These are phyloP conservation scores for Drosophila quadrilineata DNA, from an alignment of 1,140 invertebrate genomes.

Conservation along the genomic window DNA sequence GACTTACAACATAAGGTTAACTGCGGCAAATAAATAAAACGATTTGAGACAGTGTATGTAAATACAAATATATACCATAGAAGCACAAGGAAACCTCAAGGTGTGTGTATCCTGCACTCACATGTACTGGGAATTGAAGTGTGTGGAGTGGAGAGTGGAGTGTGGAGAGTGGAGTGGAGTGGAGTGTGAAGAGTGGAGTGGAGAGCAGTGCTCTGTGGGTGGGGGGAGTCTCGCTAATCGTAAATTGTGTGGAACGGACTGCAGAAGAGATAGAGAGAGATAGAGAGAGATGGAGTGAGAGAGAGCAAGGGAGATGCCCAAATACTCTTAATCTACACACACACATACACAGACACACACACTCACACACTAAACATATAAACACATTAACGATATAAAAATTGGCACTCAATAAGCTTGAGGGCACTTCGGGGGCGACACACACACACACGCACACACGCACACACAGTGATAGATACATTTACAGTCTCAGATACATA, in stretches of 20 bases:
- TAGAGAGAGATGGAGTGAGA: no score
- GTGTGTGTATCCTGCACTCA: no score
- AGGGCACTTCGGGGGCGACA: slow-evolving; percentile 62
- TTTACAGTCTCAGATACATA: not conserved
- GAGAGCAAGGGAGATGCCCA: slow-evolving; percentile 32
- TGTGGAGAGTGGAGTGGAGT: not conserved
- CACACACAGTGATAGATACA: not conserved
- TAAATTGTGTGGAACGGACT: slow-evolving; percentile 26
- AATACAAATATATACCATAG: no score
- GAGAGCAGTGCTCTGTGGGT: no score
- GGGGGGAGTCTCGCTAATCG: slow-evolving; percentile 26
- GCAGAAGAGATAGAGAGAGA: no score
- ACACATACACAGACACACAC: not conserved
- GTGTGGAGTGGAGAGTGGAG: slow-evolving; percentile 40
- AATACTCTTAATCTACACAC: slow-evolving; percentile 49
- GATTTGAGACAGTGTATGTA: slow-evolving; percentile 63
- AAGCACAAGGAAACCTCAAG: slow-evolving; percentile 51
- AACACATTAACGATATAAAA: slow-evolving; percentile 69
- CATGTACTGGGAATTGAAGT: no score
- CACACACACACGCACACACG: slow-evolving; percentile 13
- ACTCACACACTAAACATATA: slow-evolving; percentile 7
- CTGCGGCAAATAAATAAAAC: slow-evolving; percentile 71
- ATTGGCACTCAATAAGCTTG: slow-evolving; percentile 75
- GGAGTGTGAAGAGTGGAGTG: not conserved
- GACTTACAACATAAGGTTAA: slow-evolving; percentile 4